These are phyloP conservation scores for Thereva unica DNA, from an alignment of 2,888 invertebrate genomes.

Conservation along the genomic window DNA sequence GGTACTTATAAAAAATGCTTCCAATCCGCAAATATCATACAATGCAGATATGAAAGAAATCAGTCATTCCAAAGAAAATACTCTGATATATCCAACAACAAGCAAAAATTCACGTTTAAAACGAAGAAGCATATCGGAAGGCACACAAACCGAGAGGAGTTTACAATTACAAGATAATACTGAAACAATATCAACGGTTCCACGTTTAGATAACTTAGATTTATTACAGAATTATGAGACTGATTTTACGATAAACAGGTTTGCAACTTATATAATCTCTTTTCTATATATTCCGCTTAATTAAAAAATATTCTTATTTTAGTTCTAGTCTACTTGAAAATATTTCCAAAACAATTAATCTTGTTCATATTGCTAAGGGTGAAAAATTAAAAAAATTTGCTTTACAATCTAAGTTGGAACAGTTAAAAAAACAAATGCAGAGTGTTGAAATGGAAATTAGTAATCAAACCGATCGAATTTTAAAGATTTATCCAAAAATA, in stretches of 20 bases:
- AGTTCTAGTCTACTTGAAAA: slow-evolving; percentile 51
- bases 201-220: neutral
- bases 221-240: slow-evolving; percentile 15
- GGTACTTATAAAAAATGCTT: slow-evolving; percentile 39
- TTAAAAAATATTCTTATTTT: slow-evolving; percentile 12
- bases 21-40: neutral
- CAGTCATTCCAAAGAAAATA: neutral
- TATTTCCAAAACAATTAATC: slow-evolving; percentile 51
- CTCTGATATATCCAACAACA: too few species aligned
- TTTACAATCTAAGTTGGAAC: slow-evolving; percentile 49
- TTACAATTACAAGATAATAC: neutral
- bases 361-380: slow-evolving; percentile 51
- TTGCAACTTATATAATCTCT: neutral
- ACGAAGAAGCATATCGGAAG: neutral
- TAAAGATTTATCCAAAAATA: slow-evolving; percentile 53
- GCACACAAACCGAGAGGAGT: neutral
- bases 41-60: neutral
- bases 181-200: neutral
- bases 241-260: slow-evolving; percentile 27
- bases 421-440: slow-evolving; percentile 50
- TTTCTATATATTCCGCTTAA: neutral
- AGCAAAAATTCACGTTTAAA: too few species aligned
- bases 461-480: slow-evolving; percentile 49
- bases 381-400: slow-evolving; percentile 51
- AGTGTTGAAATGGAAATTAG: slow-evolving; percentile 47